Conservation (phyloP, 2,888 invertebrate genomes). For the Rugalucina vietnamica region DNA sequence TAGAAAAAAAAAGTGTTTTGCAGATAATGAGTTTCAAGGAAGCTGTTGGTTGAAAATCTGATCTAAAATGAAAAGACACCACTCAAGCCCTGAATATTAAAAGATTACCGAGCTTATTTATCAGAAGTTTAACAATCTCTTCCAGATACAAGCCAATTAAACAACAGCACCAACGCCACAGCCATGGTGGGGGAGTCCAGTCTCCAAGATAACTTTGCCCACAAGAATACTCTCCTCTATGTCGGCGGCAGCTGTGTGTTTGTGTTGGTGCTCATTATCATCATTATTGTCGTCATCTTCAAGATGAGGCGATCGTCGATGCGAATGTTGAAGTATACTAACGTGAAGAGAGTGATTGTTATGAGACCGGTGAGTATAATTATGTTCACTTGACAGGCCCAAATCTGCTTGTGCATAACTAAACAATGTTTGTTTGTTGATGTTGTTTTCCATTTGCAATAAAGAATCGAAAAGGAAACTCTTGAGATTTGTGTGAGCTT, state of each 20-base stretch:
- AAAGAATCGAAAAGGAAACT: background rate
- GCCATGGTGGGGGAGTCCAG: background rate
- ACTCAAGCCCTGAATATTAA: too few relatives aligned
- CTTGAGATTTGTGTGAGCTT: background rate
- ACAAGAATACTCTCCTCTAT: slow-evolving; percentile 27
- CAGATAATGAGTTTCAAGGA: too few relatives aligned
- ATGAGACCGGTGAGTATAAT: slow-evolving; percentile 77
- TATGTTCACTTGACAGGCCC: too few relatives aligned
- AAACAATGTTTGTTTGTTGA: too few relatives aligned
- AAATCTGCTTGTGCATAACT: too few relatives aligned
- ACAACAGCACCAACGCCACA: slow-evolving; percentile 4
- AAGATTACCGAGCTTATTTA: too few relatives aligned
- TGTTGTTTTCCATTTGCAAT: background rate
- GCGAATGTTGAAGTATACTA: slow-evolving; percentile 55
- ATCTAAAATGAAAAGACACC: too few relatives aligned
- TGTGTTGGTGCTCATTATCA: slow-evolving; percentile 58
- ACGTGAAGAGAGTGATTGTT: slow-evolving; percentile 80
- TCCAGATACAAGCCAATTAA: background rate
- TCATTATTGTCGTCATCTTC: slow-evolving; percentile 58
- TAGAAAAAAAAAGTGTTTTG: too few relatives aligned
- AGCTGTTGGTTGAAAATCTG: too few relatives aligned
- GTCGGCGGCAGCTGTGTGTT: slow-evolving; percentile 47
- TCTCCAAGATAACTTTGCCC: background rate
- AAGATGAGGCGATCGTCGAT: slow-evolving; percentile 45
- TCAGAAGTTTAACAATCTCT: too few relatives aligned